These are phyloP conservation scores for Drosophila watanabei DNA, from an alignment of 1,140 invertebrate species.

Conservation along the genomic window DNA sequence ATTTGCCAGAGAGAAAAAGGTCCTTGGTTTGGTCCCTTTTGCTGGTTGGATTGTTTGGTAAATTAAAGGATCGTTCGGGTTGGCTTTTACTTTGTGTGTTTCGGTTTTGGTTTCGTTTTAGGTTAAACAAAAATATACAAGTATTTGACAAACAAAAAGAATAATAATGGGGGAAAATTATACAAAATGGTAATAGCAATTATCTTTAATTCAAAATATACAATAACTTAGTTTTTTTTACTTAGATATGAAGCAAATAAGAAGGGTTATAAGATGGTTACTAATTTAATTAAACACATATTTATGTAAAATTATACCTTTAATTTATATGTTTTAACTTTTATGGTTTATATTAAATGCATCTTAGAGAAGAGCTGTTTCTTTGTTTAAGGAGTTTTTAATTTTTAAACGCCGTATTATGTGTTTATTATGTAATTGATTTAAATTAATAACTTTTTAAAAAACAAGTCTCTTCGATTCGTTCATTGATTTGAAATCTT, in stretches of 20 bases:
- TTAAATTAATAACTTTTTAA: not conserved
- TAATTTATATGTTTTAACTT: not conserved
- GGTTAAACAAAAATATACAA: slow-evolving; percentile 25
- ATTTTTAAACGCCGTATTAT: not conserved
- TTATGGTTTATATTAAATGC: not conserved
- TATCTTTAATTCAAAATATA: not conserved
- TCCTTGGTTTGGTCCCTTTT: slow-evolving; percentile 80
- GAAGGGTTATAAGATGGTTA: not conserved
- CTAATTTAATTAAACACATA: not conserved
- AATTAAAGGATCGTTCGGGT: slow-evolving; percentile 34
- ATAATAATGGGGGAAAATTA: slow-evolving; percentile 25
- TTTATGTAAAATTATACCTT: not conserved
- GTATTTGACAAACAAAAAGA: slow-evolving; percentile 8
- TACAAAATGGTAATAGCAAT: not conserved
- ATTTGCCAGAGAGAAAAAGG: slow-evolving; percentile 85
- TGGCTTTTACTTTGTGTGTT: not conserved
- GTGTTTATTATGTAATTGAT: not conserved
- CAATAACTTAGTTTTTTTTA: too few species aligned
- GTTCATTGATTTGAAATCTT: not conserved
- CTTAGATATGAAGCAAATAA: slow-evolving; percentile 1
- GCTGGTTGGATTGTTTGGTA: slow-evolving; percentile 47
- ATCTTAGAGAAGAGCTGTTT: not conserved
- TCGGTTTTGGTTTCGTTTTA: slow-evolving; percentile 15
- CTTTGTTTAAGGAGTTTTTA: not conserved
- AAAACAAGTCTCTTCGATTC: not conserved